Percentiles rank a stretch among this genome's conserved stretches.
Evolutionary conservation across 2,797 vertebrate genomes (phyloP).

Genomic region (Xiphophorus birchmanni): DNA sequence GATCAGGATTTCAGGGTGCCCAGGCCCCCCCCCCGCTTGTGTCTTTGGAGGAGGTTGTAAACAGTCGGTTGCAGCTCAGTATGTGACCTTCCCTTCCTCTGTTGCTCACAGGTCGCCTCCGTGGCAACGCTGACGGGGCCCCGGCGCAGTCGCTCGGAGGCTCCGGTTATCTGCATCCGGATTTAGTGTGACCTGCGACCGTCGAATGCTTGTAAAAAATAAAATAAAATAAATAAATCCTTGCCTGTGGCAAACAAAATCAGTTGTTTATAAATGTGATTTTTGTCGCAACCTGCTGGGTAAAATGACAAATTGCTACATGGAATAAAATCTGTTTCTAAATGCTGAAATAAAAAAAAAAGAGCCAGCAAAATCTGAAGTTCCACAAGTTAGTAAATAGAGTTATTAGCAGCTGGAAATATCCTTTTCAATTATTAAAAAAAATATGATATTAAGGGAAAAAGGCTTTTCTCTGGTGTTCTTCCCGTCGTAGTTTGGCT

Average conservation of each 20-base stretch:
- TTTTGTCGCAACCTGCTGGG: constrained; percentile 54
- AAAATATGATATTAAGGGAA: constrained; percentile 44
- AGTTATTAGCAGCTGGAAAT: constrained; percentile 85
- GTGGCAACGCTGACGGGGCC: constrained; percentile 14
- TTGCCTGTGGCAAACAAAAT: constrained; percentile 43
- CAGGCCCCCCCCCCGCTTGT: constrained; percentile 32
- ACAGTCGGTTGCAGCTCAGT: constrained; percentile 53
- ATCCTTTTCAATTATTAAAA: constrained; percentile 66
- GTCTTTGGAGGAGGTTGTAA: constrained; percentile 72
- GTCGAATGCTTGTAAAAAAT: constrained; percentile 6
- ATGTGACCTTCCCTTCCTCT: constrained; percentile 27
- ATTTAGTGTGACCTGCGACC: constrained; percentile 50
- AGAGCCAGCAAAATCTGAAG: constrained; percentile 61
- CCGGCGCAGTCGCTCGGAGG: constrained; percentile 13
- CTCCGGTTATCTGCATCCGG: constrained; percentile 42
- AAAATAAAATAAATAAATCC: constrained; percentile 27
- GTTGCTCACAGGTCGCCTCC: constrained; percentile 26
- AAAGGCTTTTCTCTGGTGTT: constrained; percentile 37
- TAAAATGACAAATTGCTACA: constrained; percentile 77
- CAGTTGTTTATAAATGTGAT: constrained; percentile 35
- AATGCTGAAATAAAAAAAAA: constrained; percentile 73
- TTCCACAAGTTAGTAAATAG: constrained; percentile 78
- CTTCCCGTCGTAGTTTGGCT: constrained; percentile 39
- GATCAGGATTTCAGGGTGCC: constrained; percentile 41
- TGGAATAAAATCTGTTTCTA: constrained; percentile 68